These are phyloP conservation scores for Arenaria interpres DNA, from an alignment of 2,113 vertebrate species.

Conservation along the genomic window DNA sequence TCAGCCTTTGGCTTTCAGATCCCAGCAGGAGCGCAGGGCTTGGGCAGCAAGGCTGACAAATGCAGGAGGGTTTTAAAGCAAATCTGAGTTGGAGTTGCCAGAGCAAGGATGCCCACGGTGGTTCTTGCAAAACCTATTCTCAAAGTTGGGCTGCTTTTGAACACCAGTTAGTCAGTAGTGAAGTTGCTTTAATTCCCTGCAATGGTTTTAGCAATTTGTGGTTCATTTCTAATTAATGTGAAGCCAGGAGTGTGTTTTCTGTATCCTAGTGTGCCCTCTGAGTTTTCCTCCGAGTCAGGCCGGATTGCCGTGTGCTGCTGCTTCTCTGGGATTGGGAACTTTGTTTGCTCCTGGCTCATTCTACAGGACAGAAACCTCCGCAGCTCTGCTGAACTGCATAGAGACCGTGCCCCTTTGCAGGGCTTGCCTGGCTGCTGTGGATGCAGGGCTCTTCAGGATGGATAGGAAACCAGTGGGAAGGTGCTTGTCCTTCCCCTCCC, in stretches of 20 bases:
- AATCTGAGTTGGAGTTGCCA: neutral
- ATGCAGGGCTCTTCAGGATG: neutral
- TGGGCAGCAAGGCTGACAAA: neutral
- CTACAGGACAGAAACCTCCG: neutral
- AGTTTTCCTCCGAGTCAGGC: neutral
- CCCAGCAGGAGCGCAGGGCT: neutral
- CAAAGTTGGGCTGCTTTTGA: neutral
- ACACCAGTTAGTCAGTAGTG: neutral
- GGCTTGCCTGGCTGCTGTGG: neutral
- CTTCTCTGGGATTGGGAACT: neutral
- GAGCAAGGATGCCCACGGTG: neutral
- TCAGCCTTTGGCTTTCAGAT: neutral
- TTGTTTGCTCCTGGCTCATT: neutral
- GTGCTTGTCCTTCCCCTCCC: neutral
- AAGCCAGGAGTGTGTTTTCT: neutral
- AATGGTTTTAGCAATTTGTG: neutral
- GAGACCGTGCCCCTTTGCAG: neutral
- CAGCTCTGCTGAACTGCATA: neutral
- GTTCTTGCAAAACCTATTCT: neutral
- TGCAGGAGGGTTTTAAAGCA: neutral
- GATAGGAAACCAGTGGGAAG: neutral
- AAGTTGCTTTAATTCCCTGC: neutral
- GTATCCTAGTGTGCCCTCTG: neutral
- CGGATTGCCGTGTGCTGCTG: neutral
- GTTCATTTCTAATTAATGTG: neutral